Evolutionary conservation across 2,113 vertebrate species (phyloP).

Genomic region (Serilophus lunatus): DNA sequence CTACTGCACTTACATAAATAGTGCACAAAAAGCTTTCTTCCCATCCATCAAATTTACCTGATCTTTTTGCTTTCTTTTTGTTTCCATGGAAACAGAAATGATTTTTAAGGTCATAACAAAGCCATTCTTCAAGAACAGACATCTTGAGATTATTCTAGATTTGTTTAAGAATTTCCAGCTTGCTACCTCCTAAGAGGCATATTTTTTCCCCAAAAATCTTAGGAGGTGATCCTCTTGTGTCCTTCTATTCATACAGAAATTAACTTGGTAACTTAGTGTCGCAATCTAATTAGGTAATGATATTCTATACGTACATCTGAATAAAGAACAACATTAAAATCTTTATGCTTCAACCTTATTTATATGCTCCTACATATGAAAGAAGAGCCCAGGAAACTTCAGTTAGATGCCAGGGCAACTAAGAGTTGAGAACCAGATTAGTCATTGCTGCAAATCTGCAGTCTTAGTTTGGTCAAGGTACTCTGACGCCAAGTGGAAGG

Average conservation of each 20-base stretch:
- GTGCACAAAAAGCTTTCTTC: not conserved
- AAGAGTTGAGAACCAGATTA: not conserved
- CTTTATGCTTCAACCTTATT: not conserved
- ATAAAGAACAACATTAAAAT: not conserved
- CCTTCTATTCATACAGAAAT: not conserved
- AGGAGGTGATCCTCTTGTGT: not conserved
- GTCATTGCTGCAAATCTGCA: not conserved
- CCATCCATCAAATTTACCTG: not conserved
- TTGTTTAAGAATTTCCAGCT: not conserved
- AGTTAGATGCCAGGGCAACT: not conserved
- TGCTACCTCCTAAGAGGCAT: not conserved
- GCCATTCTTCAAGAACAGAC: not conserved
- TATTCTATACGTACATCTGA: not conserved
- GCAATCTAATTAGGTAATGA: not conserved
- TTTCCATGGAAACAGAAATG: constrained; percentile 9
- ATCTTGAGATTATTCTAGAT: not conserved
- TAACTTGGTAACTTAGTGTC: not conserved
- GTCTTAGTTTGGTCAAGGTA: not conserved
- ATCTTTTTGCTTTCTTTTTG: not conserved
- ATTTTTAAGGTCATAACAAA: not conserved
- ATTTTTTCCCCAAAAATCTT: not conserved
- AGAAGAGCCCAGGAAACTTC: not conserved
- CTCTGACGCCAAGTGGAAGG: not conserved
- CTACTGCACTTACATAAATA: not conserved
- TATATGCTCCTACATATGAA: not conserved